Conservation (phyloP, 35 echinoderm and acorn worm genomes). For the Apostichopus japonicus region DNA sequence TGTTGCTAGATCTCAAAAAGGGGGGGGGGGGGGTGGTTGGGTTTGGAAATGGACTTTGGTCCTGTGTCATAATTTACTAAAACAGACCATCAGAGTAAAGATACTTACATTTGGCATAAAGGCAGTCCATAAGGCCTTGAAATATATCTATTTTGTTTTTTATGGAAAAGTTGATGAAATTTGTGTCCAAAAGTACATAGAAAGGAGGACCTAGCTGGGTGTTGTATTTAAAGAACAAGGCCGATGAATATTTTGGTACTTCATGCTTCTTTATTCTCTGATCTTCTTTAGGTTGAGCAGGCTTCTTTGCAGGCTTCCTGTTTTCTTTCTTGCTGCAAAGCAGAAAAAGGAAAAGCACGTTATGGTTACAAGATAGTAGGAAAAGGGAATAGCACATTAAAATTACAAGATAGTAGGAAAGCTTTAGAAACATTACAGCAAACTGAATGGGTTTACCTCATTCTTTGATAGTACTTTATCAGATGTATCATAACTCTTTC, state of each 20-base stretch:
- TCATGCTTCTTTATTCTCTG: constrained; percentile 67
- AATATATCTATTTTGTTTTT: constrained; percentile 94
- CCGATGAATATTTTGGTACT: constrained; percentile 96
- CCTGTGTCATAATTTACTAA: no score
- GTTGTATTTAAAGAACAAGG: constrained; percentile 98
- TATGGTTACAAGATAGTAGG: no score
- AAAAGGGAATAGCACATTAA: background rate
- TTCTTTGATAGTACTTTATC: no score
- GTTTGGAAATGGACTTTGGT: no score
- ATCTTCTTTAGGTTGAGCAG: constrained; percentile 75
- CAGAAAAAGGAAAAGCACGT: background rate
- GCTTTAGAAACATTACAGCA: no score
- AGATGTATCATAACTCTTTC: no score
- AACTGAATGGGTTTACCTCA: no score
- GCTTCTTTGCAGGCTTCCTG: constrained; percentile 64
- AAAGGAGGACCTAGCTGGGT: constrained; percentile 96
- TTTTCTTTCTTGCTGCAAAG: constrained; percentile 82
- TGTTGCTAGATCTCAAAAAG: no score
- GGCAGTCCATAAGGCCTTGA: constrained; percentile 97
- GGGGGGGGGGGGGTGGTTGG: no score
- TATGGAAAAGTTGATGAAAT: constrained; percentile 98
- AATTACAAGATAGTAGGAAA: no score
- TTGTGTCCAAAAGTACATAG: constrained; percentile 92
- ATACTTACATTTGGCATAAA: constrained; percentile 97
- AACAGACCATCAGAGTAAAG: no score